phyloP scores from a whole-genome alignment of 2,888 invertebrate species.

The Platycnemis pennipes region DNA sequence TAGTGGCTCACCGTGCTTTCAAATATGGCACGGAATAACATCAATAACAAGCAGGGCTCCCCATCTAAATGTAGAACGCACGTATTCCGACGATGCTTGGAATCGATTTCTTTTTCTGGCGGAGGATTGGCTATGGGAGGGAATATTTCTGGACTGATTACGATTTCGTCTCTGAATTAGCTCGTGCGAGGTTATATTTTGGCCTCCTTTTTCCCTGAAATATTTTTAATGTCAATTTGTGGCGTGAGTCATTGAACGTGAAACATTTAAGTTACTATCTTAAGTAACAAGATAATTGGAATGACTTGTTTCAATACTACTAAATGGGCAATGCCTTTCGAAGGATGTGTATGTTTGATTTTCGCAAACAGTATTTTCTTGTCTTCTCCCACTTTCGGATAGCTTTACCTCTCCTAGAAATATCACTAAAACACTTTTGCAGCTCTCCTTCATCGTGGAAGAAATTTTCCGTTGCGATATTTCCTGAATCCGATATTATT shows the following conservation, averaged over 20 bases:
- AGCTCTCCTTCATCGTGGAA: not conserved
- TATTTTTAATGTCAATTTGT: too few species aligned
- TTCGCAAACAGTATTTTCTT: not conserved
- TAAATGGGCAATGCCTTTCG: not conserved
- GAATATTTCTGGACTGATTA: not conserved
- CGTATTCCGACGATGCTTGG: not conserved
- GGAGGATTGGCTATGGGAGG: not conserved
- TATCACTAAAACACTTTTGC: not conserved
- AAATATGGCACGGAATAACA: constrained; percentile 10
- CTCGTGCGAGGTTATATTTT: too few species aligned
- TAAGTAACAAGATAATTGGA: not conserved
- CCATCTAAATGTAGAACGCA: constrained; percentile 7
- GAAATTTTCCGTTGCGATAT: not conserved
- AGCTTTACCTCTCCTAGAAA: not conserved
- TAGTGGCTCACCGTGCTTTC: not conserved
- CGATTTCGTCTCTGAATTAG: not conserved
- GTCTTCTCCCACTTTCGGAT: not conserved
- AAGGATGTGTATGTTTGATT: not conserved
- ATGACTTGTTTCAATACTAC: not conserved
- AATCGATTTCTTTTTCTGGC: not conserved
- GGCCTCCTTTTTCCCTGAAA: too few species aligned
- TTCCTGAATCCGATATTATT: not conserved
- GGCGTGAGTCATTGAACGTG: not conserved
- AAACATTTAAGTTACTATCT: not conserved
- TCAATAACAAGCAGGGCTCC: not conserved